Conservation (phyloP, 2,797 vertebrate species). For the Gallinago nigripennis region DNA sequence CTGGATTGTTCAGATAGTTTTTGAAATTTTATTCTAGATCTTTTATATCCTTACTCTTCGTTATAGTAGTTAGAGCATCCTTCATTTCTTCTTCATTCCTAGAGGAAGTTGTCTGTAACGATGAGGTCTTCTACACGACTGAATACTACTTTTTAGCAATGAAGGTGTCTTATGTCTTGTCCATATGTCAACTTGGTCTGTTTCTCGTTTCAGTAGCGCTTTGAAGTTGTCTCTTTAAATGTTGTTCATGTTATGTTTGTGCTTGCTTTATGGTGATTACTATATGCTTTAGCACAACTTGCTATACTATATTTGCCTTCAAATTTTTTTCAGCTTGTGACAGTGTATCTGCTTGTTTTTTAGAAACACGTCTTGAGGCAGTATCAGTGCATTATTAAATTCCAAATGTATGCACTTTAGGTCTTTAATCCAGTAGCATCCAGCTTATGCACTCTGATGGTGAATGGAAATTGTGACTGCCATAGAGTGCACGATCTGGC, state of each 20-base stretch:
- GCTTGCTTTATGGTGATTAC: neutral
- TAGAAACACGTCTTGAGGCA: neutral
- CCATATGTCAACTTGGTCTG: neutral
- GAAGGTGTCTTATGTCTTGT: neutral
- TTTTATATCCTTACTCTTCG: neutral
- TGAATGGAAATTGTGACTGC: neutral
- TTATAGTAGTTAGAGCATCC: neutral
- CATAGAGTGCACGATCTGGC: neutral
- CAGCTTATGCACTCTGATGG: neutral
- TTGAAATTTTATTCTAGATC: neutral
- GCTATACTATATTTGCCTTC: neutral
- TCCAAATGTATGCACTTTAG: neutral
- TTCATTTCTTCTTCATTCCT: neutral
- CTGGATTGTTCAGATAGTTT: neutral
- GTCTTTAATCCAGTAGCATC: neutral
- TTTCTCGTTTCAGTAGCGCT: neutral
- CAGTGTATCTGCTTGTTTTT: neutral
- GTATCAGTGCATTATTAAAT: neutral
- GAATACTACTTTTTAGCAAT: neutral
- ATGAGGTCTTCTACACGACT: neutral
- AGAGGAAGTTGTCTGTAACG: neutral
- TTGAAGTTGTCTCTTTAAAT: neutral
- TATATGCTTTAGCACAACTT: neutral
- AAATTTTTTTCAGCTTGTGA: neutral
- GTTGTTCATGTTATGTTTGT: neutral